Percentiles rank a stretch among this genome's conserved stretches.
Evolutionary conservation across 1,140 invertebrate species (phyloP).

Genomic region (Calliphora vicina): DNA sequence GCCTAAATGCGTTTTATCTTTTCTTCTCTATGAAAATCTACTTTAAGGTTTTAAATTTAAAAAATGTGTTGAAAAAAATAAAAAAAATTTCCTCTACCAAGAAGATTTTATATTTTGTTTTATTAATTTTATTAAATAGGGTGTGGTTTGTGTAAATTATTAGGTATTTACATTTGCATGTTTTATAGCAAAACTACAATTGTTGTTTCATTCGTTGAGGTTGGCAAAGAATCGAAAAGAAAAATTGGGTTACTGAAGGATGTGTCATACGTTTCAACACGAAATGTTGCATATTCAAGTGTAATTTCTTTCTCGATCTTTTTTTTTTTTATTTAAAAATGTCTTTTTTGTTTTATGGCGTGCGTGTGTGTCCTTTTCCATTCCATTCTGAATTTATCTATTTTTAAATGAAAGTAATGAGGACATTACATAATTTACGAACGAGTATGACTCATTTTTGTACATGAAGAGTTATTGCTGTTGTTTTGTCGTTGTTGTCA

Average conservation of each 20-base stretch:
- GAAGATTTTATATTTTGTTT: no score
- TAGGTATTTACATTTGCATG: neutral
- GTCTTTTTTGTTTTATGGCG: no score
- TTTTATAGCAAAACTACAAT: neutral
- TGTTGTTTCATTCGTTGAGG: neutral
- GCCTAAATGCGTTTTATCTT: neutral
- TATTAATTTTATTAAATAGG: neutral
- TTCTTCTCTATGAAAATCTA: neutral
- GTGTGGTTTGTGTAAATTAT: neutral
- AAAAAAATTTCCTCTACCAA: neutral
- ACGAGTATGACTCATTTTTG: constrained; percentile 7
- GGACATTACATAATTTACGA: constrained; percentile 5
- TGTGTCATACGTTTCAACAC: neutral
- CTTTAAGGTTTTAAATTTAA: neutral
- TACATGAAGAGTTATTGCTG: neutral
- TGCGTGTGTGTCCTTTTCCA: neutral
- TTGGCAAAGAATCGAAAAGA: no score
- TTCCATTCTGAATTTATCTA: neutral
- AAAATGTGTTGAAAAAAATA: neutral
- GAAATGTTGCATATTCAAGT: neutral
- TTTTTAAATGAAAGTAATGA: constrained; percentile 8
- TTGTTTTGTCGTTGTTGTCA: neutral
- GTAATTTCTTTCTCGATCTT: neutral
- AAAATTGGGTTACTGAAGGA: neutral
- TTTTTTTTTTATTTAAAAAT: neutral